Percentiles rank a stretch among this genome's conserved stretches.
These are phyloP conservation scores for Lithobates pipiens DNA, from an alignment of 2,797 vertebrate species.

Conservation along the genomic window DNA sequence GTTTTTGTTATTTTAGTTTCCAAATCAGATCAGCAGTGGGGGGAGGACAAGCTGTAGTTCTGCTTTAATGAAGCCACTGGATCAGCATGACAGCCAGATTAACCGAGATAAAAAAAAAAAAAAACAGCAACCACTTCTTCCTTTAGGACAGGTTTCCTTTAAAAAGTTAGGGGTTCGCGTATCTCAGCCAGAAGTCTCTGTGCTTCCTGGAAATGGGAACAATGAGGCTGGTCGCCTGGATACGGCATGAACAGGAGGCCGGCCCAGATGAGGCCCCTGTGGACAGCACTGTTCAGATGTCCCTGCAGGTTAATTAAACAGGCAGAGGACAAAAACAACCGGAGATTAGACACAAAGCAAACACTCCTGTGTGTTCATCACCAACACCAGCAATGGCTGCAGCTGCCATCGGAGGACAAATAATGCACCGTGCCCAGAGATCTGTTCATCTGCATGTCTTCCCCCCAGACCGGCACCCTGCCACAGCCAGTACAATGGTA, in stretches of 20 bases:
- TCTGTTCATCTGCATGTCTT: no score
- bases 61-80: background rate
- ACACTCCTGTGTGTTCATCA: background rate
- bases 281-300: background rate
- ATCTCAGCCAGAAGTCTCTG: background rate
- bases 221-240: background rate
- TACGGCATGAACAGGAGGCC: constrained; percentile 2
- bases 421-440: no score
- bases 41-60: no score
- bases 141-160: background rate
- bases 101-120: background rate
- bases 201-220: background rate
- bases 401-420: no score
- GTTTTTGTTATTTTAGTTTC: no score
- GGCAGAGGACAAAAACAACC: background rate
- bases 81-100: background rate
- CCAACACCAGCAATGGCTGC: no score
- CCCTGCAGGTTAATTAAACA: constrained; percentile 22
- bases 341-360: background rate
- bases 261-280: background rate
- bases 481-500: no score
- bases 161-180: no score
- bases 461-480: no score
- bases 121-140: background rate
- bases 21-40: no score